phyloP scores from a whole-genome alignment of 1,140 invertebrate genomes.

The Oncopeltus fasciatus region DNA sequence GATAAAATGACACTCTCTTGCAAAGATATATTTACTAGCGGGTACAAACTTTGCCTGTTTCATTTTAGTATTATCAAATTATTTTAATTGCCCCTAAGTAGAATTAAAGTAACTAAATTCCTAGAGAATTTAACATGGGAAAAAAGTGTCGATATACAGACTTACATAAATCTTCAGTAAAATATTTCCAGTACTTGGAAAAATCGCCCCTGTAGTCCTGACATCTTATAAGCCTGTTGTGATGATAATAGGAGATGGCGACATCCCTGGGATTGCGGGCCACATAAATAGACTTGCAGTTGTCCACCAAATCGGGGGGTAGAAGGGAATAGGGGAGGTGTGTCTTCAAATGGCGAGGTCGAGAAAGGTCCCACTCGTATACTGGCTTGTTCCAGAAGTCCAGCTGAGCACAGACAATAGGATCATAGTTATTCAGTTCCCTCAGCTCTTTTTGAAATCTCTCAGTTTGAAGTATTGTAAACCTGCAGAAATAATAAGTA shows the following conservation, averaged over 20 bases:
- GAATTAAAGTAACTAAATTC: too few relatives aligned
- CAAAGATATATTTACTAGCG: too few relatives aligned
- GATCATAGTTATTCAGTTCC: conserved; percentile 9
- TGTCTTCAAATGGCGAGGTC: conserved; percentile 46
- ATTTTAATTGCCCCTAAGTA: too few relatives aligned
- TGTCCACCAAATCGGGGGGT: conserved; percentile 39
- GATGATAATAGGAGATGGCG: conserved; percentile 68
- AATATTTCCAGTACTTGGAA: conserved; percentile 58
- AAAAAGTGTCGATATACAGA: too few relatives aligned
- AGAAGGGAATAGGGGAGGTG: conserved; percentile 47
- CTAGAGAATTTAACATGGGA: too few relatives aligned
- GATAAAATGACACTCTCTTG: too few relatives aligned
- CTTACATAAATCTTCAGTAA: conserved; percentile 47
- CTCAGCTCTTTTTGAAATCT: conserved; percentile 14
- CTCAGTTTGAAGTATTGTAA: conserved; percentile 12
- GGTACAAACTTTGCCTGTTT: too few relatives aligned
- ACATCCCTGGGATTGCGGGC: conserved; percentile 75
- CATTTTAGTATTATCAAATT: too few relatives aligned
- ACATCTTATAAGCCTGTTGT: conserved; percentile 53
- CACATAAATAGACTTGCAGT: conserved; percentile 45
- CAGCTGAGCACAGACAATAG: conserved; percentile 1
- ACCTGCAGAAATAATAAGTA: conserved; percentile 2
- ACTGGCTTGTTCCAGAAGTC: conserved; percentile 13
- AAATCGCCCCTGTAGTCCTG: conserved; percentile 59
- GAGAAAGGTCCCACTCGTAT: conserved; percentile 27